Base-by-base conservation (phyloP, 2,797 vertebrate species). In the Mycteria americana region DNA sequence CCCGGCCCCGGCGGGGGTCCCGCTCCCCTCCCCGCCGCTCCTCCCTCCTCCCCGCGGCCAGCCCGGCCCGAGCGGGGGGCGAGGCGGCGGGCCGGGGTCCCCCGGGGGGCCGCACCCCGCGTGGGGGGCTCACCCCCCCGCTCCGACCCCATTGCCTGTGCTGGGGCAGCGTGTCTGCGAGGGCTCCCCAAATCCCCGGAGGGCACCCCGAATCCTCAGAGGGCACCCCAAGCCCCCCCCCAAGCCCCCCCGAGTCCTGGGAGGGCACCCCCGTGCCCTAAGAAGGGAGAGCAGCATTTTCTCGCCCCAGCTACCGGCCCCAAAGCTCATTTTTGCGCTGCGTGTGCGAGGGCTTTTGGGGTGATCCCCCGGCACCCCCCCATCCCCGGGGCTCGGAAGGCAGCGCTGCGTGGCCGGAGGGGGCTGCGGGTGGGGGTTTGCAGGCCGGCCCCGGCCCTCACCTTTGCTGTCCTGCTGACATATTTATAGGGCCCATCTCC, bases 271-370 rank as follows among this genome's bases (percentile, higher is more conserved):
- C 53, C 4, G 2, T 19, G 10, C 30, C 45, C 11, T 6, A 12
- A 7, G 27, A 21, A 60, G 11, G 11, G 8, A 28, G 12, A 9
- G 3, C 37, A 13, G 46, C 51, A 1, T n/a, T 35, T 79, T 10
- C 10, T 19, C 2, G 0, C 10, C 11, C 31, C 27, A 0, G 27
- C 9, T 7, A 0, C 28, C 33, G 13, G 10, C 18, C 46, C 28
- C 67, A 6, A 3, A 11, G 2, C 27, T 50, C 11, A 6, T 62
- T 41, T 54, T 23, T 15, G 35, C 3, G 1, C 21, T 60, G 31
- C n/a, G 12, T 31, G 9, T 14, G 14, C 7, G n/a, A 18, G n/a
- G 25, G n/a, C 2, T 9, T 33, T 31, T 7, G 70, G 53, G 88
- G 53, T 12, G 62, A n/a, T 9, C 2, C 30, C 39, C 41, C 2